Base-by-base conservation (phyloP, 1,140 invertebrate species). In the Caenorhabditis brenneri region DNA sequence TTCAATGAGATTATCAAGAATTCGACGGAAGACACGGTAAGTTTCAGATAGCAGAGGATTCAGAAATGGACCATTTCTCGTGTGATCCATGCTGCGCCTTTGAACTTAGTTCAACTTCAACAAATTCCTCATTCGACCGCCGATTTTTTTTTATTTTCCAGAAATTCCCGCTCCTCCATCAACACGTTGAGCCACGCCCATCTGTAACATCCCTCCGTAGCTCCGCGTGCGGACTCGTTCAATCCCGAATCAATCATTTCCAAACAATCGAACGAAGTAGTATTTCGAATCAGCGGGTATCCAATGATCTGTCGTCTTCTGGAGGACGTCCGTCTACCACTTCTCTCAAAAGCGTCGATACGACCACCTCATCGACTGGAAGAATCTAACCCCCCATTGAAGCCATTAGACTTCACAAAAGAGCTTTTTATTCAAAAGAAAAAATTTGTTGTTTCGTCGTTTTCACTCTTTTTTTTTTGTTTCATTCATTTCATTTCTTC, bases 181-280 rank as follows among this genome's bases (percentile, higher is more conserved):
- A 65, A 36, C 29, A 16, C 31, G 58, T 65, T 3, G 58, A 33
- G 5, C 31, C 58, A 36, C 58, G 58, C 36, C 58, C 58, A 65
- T 65, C 58, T 65, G 58, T 65, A 16, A 65, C 58, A 2, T 29
- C 58, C 16, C 58, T 65, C 19, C 58, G 58, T 36, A 65, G 33
- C 31, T 65, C 58, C 0, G 58, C 58, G 0, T 65, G 58, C 19
- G 58, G 58, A 15, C 58, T 65, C 16, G 58, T 65, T 19, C 58
- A 65, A 65, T 65, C 58, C 19, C 29, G 58, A 65, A 65, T 65
- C 33, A 65, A 65, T 39, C 58, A 65, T 36, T 65, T 65, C 27
- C 58, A 65, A 65, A 36, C 33, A n/a, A 65, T 65, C 16, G 58
- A 65, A 65, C 29, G 33, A 65, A 58, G 6, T 16, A 65, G 33